phyloP scores from a whole-genome alignment of 2,888 invertebrate genomes.

The Polymixis flavicincta region DNA sequence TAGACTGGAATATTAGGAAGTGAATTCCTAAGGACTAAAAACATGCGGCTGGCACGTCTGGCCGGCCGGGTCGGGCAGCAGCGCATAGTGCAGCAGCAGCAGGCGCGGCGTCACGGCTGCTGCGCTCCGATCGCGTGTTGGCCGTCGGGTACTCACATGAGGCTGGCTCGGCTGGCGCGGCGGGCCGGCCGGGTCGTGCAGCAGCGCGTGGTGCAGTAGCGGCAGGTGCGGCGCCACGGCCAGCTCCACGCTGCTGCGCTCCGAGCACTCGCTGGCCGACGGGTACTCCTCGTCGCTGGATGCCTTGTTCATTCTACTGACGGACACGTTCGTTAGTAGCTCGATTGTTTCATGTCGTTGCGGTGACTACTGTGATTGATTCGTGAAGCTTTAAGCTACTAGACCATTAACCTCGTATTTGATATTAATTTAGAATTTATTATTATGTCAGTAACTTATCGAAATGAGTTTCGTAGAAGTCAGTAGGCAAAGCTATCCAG shows the following conservation, averaged over 20 bases:
- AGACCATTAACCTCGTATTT: neutral
- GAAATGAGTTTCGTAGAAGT: neutral
- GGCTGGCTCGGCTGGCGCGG: neutral
- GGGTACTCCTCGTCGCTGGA: conserved; percentile 42
- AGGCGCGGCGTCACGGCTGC: conserved; percentile 86
- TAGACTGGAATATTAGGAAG: neutral
- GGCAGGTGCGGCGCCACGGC: conserved; percentile 87
- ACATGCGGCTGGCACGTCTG: conserved; percentile 15
- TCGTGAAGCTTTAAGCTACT: neutral
- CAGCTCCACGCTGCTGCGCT: conserved; percentile 78
- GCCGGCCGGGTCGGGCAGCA: conserved; percentile 72
- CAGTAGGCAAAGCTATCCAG: neutral
- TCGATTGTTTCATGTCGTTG: neutral
- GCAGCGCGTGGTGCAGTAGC: conserved; percentile 85
- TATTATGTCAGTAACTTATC: neutral
- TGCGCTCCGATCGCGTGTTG: too few species aligned
- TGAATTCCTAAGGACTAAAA: neutral
- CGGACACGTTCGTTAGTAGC: neutral
- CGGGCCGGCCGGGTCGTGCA: conserved; percentile 67
- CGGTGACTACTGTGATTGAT: neutral
- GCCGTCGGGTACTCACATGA: conserved; percentile 25
- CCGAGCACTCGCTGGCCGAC: conserved; percentile 53
- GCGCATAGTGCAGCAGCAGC: conserved; percentile 85
- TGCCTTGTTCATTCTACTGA: conserved; percentile 13
- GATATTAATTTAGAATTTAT: neutral